Base-by-base conservation (phyloP, 1,140 invertebrate genomes). In the Saccostrea echinata region DNA sequence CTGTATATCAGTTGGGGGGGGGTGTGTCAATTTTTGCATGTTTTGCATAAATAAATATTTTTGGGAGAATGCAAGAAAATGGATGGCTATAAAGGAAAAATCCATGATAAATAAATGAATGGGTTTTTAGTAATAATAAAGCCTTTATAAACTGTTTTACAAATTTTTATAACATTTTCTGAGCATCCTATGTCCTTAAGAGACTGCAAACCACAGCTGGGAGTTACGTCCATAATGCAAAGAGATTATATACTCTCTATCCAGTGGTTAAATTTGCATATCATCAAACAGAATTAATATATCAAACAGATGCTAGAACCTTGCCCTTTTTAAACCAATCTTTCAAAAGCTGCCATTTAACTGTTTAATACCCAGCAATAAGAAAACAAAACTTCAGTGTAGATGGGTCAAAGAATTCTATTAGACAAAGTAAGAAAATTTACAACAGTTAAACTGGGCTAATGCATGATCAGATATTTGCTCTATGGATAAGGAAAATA, bases 241-340 rank as follows among this genome's bases (percentile, higher is more conserved):
- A 43, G 18, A n/a, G 55, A 61, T 61, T n/a, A 61, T 18, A 61
- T 21, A 61, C 18, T 61, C 21, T 76, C n/a, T 16, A 76, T 13
- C 27, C 27, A 30, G 33, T 30, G 68, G 68, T 30, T 76, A 27
- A 76, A 27, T 76, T 30, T 27, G n/a, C 6, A 30, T 12, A 12
- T 30, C 30, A 33, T 33, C 0, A 27, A 33, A 18, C 24, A 76
- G 11, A 76, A 76, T 76, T 30, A 76, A 76, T 30, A 24, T n/a
- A n/a, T n/a, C n/a, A 68, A 4, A 27, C 27, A 2, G 16, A 76
- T 76, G 27, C 27, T 3, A 33, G 68, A 76, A 76, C 68, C 68
- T 76, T 76, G 68, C 27, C 68, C 68, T 33, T 76, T 76, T 76
- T 30, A 76, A 76, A 76, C 16, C 68, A 76, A 76, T 76, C 24